Evolutionary conservation across 2,113 vertebrate species (phyloP), one percentile per base, ranked within the genome.

Genomic region (Boleophthalmus pectinirostris): DNA sequence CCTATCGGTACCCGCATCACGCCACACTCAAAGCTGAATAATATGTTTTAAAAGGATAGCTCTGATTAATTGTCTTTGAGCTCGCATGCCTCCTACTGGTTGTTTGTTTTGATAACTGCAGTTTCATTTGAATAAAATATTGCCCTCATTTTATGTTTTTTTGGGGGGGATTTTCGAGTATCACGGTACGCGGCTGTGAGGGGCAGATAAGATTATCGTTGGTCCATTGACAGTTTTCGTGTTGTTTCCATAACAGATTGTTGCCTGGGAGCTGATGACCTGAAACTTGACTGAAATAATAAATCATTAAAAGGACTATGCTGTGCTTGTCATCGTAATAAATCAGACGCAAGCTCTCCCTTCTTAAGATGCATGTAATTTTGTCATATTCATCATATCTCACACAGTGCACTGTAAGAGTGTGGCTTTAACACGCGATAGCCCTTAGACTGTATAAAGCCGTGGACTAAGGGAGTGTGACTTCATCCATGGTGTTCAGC

Each of bases 61-160:
- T 90, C 88, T 91, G 90, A 94, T 94, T 91, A 92, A 93, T 93
- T 90, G 83, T 92, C 86, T 91, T 89, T 83, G 84, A 86, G 82
- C 80, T 91, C 88, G 89, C 91, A 87, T 90, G 84, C 73, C 67
- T 82, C 87, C 88, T 75, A 88, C 90, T 90, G 87, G 89, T 86
- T 90, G 86, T 87, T 89, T 91, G 87, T 85, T 90, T 91, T 82
- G 85, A 87, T 87, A 88, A 91, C 85, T 73, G 35, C 56, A 0
- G 54, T 66, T 23, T 86, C 81, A 90, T 92, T 92, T 92, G 84
- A 92, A 89, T 91, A 85, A 89, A 90, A 88, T 82, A 88, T 84
- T 88, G 88, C 46, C 68, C 74, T 83, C 73, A 84, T 86, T 89
- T 90, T 84, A 73, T 51, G 0, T 64, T 70, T 64, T 16, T 74